Conservation (phyloP, 92 coral and sea anemone species). For the Palythoa grandiflora region DNA sequence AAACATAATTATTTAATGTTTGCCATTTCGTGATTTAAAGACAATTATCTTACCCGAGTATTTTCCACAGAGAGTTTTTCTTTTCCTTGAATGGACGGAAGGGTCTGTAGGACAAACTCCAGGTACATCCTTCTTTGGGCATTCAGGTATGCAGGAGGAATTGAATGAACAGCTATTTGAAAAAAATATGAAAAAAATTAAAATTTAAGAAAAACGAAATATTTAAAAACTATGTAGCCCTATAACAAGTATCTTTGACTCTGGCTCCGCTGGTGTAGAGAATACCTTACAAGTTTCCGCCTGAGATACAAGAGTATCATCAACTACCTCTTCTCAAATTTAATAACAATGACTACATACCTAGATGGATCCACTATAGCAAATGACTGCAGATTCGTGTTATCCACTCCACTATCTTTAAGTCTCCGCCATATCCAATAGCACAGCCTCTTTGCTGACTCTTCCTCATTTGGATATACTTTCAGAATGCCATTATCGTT, state of each 20-base stretch:
- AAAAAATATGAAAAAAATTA: neutral
- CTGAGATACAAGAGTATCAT: too few relatives aligned
- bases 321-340: neutral
- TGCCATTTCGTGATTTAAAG: neutral
- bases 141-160: conserved; percentile 5
- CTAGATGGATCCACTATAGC: conserved; percentile 29
- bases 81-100: neutral
- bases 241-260: conserved; percentile 3
- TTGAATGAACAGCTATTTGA: neutral
- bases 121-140: neutral
- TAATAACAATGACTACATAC: neutral
- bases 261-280: too few relatives aligned
- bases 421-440: conserved; percentile 74
- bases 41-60: neutral
- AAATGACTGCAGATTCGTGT: conserved; percentile 55
- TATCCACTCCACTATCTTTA: conserved; percentile 57
- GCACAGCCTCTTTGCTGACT: conserved; percentile 44
- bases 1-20: conserved; percentile 4
- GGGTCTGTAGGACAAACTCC: conserved; percentile 1
- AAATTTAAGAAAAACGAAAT: neutral
- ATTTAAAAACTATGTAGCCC: neutral
- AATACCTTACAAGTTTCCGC: too few relatives aligned
- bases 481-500: conserved; percentile 53
- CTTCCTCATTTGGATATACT: conserved; percentile 57
- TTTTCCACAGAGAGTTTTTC: conserved; percentile 12